Evolutionary conservation across 1,140 invertebrate species (phyloP), one percentile per base, ranked within the genome.

Genomic region (Procambarus virginalis): DNA sequence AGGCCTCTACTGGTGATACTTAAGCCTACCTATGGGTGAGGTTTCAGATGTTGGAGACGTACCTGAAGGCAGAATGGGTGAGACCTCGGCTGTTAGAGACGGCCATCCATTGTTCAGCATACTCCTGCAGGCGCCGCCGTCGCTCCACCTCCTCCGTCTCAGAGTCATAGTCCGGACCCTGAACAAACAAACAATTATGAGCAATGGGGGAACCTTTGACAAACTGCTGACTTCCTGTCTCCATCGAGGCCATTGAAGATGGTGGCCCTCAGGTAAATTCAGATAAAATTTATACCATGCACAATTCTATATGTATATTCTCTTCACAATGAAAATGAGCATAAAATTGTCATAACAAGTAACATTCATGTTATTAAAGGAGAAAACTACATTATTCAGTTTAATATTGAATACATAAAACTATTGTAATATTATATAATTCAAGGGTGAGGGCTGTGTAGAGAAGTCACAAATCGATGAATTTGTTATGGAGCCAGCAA

Each of bases 81-180:
- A 76, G 14, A 20, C 51, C 73, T 14, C 85, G n/a, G 22, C 17
- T 34, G 5, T 58, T 64, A 1, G 70, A 49, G 14, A 77, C 10
- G 49, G 48, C n/a, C 22, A 49, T 49, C 86, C 86, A 89, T 79
- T 89, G 86, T 10, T 89, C 64, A 5, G 86, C 78, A 10, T 81
- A 81, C 86, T 88, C 78, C 34, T 77, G 86, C 6, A 83, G 70
- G 3, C 79, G 86, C 22, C 86, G 86, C n/a, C 80, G 80, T 2
- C 86, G 60, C 45, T 89, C 86, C n/a, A 64, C 68, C 51, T 89
- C 86, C 51, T 89, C 86, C 20, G 79, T 82, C 80, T 89, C 86
- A 17, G 86, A 89, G 64, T 89, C 86, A 34, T 89, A 89, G 17
- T 89, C 86, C 1, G 79, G 79, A 46, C 86, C 86, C 86, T 89